Evolutionary conservation across 1,140 invertebrate genomes (phyloP).

Genomic region (Drosophila prosaltans): DNA sequence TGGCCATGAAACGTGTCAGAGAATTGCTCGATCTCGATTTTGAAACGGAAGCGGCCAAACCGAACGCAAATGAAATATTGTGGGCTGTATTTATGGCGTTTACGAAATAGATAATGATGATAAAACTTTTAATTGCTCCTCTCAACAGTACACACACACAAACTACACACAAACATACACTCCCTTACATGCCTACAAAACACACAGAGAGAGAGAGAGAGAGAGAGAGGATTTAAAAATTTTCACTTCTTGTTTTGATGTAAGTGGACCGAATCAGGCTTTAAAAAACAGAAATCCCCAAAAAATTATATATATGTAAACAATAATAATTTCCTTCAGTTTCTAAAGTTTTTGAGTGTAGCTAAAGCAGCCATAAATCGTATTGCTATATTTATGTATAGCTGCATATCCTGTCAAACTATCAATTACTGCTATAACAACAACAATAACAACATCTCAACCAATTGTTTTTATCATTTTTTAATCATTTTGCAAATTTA

Average conservation of each 20-base stretch:
- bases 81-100: slow-evolving; percentile 99
- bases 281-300: slow-evolving; percentile 3
- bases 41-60: slow-evolving; percentile 95
- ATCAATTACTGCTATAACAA: slow-evolving; percentile 3
- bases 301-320: slow-evolving; percentile 8
- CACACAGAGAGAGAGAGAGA: slow-evolving; percentile 16
- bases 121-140: slow-evolving; percentile 32
- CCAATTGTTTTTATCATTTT: slow-evolving; percentile 31
- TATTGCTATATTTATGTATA: slow-evolving; percentile 34
- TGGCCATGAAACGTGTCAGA: slow-evolving; percentile 98
- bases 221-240: slow-evolving; percentile 22
- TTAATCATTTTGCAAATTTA: slow-evolving; percentile 41
- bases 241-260: slow-evolving; percentile 55
- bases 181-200: slow-evolving; percentile 5
- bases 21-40: slow-evolving; percentile 98
- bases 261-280: slow-evolving; percentile 37
- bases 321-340: background rate
- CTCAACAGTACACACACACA: slow-evolving; percentile 45
- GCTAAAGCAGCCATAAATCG: slow-evolving; percentile 40
- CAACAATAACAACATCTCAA: slow-evolving; percentile 6
- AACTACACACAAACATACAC: slow-evolving; percentile 14
- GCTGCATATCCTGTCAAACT: slow-evolving; percentile 22
- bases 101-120: slow-evolving; percentile 90
- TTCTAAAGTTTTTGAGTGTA: background rate
- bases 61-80: slow-evolving; percentile 95